A percentile compares a stretch with the other conserved stretches of the same genome.
Conservation (phyloP, 1,140 invertebrate species). For the Elysia chlorotica region DNA sequence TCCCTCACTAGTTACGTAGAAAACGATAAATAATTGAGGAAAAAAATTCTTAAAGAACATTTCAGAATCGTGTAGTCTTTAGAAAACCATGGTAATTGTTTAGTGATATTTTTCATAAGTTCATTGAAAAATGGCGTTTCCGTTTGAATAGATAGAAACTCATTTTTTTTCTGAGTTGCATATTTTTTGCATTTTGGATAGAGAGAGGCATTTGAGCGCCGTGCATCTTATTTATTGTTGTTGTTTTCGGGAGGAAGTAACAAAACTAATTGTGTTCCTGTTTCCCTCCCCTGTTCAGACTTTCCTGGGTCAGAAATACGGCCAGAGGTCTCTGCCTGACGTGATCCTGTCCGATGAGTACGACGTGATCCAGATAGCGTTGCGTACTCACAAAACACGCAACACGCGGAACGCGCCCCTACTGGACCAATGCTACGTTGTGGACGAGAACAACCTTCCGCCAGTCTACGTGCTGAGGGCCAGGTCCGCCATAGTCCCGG, state of each 20-base stretch:
- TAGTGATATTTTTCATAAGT: background rate
- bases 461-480: slow-evolving; percentile 75
- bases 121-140: background rate
- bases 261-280: background rate
- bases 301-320: slow-evolving; percentile 55
- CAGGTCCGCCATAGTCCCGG: background rate
- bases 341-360: slow-evolving; percentile 41
- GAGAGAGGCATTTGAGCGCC: background rate
- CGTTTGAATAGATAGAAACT: background rate
- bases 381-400: slow-evolving; percentile 42
- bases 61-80: too few species aligned
- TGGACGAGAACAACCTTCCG: slow-evolving; percentile 72
- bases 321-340: slow-evolving; percentile 34
- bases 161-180: too few species aligned
- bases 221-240: too few species aligned
- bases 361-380: slow-evolving; percentile 39
- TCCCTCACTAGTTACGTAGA: too few species aligned
- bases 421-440: slow-evolving; percentile 72
- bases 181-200: background rate
- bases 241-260: background rate
- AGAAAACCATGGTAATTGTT: too few species aligned
- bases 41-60: too few species aligned
- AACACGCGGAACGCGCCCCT: slow-evolving; percentile 43
- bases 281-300: slow-evolving; percentile 57
- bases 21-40: too few species aligned